Evolutionary conservation across 2,797 vertebrate species (phyloP).

Genomic region (Gallinago stenura): DNA sequence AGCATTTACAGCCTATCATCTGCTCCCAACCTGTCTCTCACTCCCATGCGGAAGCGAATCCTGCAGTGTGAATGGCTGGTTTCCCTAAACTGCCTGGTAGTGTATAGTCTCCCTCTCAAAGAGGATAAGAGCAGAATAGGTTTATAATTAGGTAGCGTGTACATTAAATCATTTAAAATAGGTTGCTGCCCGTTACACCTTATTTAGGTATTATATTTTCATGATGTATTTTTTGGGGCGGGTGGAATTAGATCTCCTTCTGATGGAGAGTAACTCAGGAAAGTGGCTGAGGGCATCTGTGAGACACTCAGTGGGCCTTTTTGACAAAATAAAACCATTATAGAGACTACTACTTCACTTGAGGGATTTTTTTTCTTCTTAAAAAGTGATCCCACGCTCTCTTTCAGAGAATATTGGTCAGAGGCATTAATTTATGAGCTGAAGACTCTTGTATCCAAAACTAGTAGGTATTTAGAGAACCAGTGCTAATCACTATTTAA

Average conservation of each 20-base stretch:
- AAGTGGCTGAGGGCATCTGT: background rate
- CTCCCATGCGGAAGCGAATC: background rate
- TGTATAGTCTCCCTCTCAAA: background rate
- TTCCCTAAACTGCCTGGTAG: background rate
- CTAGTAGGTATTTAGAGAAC: background rate
- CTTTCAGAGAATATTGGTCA: background rate
- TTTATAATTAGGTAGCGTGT: background rate
- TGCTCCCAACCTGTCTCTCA: background rate
- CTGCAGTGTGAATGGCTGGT: background rate
- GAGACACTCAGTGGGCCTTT: background rate
- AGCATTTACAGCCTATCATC: background rate
- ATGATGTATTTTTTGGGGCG: background rate
- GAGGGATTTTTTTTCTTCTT: background rate
- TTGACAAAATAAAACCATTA: background rate
- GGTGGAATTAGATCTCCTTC: background rate
- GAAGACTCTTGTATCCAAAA: accelerated
- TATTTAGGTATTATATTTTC: background rate
- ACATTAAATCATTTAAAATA: background rate
- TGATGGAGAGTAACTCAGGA: background rate
- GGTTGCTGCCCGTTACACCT: background rate
- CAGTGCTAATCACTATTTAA: background rate
- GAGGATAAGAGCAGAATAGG: background rate
- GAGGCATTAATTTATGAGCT: background rate
- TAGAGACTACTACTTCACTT: background rate
- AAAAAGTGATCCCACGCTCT: background rate